Conservation (phyloP, 2,888 invertebrate species). For the Polydrusus tereticollis region DNA sequence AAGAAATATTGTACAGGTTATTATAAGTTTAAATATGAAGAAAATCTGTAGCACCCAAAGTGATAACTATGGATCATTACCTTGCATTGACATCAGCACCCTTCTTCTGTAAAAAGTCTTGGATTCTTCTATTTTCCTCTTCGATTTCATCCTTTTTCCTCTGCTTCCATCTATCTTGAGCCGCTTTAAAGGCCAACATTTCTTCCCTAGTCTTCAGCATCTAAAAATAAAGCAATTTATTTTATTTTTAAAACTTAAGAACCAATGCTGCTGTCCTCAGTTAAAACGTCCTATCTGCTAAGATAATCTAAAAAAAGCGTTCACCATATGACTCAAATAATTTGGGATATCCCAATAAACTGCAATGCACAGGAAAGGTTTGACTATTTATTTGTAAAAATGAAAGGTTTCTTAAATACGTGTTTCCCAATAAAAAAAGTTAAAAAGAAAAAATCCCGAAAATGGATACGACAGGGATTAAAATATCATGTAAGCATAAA, state of each 20-base stretch:
- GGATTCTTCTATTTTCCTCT: conserved; percentile 66
- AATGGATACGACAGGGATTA: too few relatives aligned
- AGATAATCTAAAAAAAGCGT: too few relatives aligned
- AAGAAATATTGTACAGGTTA: conserved; percentile 1
- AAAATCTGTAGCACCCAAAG: not conserved
- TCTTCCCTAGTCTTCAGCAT: conserved; percentile 69
- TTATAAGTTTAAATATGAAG: not conserved
- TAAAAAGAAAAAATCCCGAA: too few relatives aligned
- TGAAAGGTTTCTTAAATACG: too few relatives aligned
- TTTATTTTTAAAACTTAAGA: not conserved
- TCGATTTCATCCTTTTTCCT: conserved; percentile 67
- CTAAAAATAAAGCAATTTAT: conserved; percentile 14
- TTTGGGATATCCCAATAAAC: too few relatives aligned
- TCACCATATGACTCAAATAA: too few relatives aligned
- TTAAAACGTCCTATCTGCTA: too few relatives aligned
- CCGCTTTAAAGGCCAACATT: conserved; percentile 69
- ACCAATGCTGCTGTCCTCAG: too few relatives aligned
- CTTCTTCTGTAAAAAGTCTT: conserved; percentile 63
- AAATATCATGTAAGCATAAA: too few relatives aligned
- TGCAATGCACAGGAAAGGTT: too few relatives aligned
- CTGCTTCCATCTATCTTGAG: conserved; percentile 69
- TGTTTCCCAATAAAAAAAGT: too few relatives aligned
- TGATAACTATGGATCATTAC: conserved; percentile 33
- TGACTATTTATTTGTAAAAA: too few relatives aligned
- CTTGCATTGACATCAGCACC: conserved; percentile 62